These are phyloP conservation scores for Cabera pusaria DNA, from an alignment of 2,888 invertebrate species.

Conservation along the genomic window DNA sequence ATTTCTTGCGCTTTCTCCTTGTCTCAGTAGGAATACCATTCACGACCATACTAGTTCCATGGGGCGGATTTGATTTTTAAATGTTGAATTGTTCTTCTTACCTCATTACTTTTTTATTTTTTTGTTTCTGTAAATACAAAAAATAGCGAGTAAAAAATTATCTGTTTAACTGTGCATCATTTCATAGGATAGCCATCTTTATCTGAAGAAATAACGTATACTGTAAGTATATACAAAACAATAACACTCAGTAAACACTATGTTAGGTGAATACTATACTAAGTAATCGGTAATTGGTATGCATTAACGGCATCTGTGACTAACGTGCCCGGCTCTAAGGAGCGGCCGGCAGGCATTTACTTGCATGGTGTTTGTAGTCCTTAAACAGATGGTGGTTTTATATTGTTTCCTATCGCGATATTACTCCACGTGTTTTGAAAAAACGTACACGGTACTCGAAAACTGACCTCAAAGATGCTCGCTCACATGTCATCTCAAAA, in stretches of 20 bases:
- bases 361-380: slow-evolving; percentile 75
- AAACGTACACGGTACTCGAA: slow-evolving; percentile 41
- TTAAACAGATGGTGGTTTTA: slow-evolving; percentile 71
- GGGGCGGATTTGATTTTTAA: slow-evolving; percentile 28
- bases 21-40: slow-evolving; percentile 15
- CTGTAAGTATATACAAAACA: slow-evolving; percentile 83
- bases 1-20: slow-evolving; percentile 24
- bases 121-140: slow-evolving; percentile 79
- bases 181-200: slow-evolving; percentile 88
- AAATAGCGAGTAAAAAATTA: slow-evolving; percentile 86
- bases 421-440: slow-evolving; percentile 51
- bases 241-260: slow-evolving; percentile 81
- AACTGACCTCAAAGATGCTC: no score
- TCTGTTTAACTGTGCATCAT: slow-evolving; percentile 90
- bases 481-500: no score
- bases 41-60: slow-evolving; percentile 19
- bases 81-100: slow-evolving; percentile 37
- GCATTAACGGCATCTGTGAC: slow-evolving; percentile 44
- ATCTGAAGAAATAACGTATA: slow-evolving; percentile 83
- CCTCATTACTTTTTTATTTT: slow-evolving; percentile 54
- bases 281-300: slow-evolving; percentile 24
- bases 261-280: slow-evolving; percentile 68
- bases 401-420: slow-evolving; percentile 50
- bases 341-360: slow-evolving; percentile 18
- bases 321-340: slow-evolving; percentile 44